Evolutionary conservation across 2,888 invertebrate genomes (phyloP).

Genomic region (Syrphus vitripennis): DNA sequence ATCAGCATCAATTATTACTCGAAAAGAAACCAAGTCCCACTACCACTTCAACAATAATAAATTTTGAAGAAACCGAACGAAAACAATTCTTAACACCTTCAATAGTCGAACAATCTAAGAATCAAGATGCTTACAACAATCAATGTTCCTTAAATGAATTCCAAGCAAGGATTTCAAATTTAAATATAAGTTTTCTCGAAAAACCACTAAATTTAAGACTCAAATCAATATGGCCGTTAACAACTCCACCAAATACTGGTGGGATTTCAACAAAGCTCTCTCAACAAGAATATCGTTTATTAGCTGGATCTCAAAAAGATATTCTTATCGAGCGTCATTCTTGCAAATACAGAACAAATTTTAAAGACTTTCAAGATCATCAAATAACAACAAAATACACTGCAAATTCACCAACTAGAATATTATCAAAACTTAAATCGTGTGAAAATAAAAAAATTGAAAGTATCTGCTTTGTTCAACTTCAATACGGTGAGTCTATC

Average conservation of each 20-base stretch:
- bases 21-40: constrained; percentile 81
- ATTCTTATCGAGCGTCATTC: constrained; percentile 89
- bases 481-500: neutral
- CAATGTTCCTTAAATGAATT: neutral
- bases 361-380: constrained; percentile 76
- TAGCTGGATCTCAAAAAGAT: constrained; percentile 85
- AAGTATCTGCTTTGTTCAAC: neutral
- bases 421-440: neutral
- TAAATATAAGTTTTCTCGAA: neutral
- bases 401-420: neutral
- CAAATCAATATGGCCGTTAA: constrained; percentile 75
- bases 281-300: constrained; percentile 84
- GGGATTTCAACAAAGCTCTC: constrained; percentile 81
- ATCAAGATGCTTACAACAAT: neutral
- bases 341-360: constrained; percentile 83
- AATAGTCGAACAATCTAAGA: constrained; percentile 75
- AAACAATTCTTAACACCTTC: constrained; percentile 47
- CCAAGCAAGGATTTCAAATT: neutral
- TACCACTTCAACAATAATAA: constrained; percentile 82
- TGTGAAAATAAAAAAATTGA: neutral
- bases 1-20: constrained; percentile 84
- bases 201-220: constrained; percentile 59
- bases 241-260: constrained; percentile 76
- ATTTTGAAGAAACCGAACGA: constrained; percentile 77
- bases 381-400: constrained; percentile 73